Percentiles rank a stretch among this genome's conserved stretches.
These are phyloP conservation scores for Nyctalus aviator DNA, from an alignment of 2,797 vertebrate genomes.

Conservation along the genomic window DNA sequence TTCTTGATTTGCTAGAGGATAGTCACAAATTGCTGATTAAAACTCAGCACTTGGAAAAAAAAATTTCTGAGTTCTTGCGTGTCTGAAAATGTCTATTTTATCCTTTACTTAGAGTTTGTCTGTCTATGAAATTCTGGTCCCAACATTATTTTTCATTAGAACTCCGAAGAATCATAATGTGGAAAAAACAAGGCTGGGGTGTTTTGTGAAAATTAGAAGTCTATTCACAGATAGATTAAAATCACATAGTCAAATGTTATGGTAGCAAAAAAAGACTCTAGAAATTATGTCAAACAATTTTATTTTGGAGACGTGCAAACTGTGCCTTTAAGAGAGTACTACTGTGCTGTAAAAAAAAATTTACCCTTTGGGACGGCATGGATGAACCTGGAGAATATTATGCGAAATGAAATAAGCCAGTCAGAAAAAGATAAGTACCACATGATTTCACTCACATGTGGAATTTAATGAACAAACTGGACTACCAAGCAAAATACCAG, in stretches of 20 bases:
- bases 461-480: background rate
- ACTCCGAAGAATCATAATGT: background rate
- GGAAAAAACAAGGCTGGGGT: background rate
- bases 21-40: conserved; percentile 26
- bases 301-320: background rate
- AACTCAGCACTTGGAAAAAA: conserved; percentile 4
- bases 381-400: background rate
- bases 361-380: background rate
- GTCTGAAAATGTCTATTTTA: conserved; percentile 25
- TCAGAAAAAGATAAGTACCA: background rate
- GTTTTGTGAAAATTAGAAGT: conserved; percentile 3
- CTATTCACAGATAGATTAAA: background rate
- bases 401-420: background rate
- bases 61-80: background rate
- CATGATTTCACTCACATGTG: background rate
- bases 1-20: background rate
- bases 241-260: background rate
- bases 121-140: conserved; percentile 6
- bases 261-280: background rate
- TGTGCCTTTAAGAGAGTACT: background rate
- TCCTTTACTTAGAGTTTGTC: background rate
- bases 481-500: background rate
- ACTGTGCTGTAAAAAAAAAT: background rate
- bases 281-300: background rate
- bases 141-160: background rate